Evolutionary conservation across 1,140 invertebrate genomes (phyloP), one percentile per base, ranked within the genome.

Genomic region (Formica exsecta): DNA sequence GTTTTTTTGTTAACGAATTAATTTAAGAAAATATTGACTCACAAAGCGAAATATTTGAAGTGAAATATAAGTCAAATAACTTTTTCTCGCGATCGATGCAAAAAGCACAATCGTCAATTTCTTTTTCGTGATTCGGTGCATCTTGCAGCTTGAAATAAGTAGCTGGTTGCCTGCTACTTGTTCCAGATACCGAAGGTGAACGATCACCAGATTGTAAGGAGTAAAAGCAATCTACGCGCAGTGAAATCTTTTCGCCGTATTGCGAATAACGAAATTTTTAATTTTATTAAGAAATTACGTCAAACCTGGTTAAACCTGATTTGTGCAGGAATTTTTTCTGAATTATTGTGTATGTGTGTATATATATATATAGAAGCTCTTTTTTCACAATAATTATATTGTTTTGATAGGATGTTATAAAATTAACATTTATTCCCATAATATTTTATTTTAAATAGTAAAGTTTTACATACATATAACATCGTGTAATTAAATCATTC

Each of bases 111-210:
- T 29, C 25, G 38, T 8, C 57, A 8, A 77, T 66, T 29, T 74
- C 29, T 64, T 32, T 6, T 80, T 68, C 32, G 64, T 44, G 3
- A 57, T 80, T 32, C 29, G 4, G 29, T 79, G n/a, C 36, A 77
- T 51, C 41, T 68, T 32, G 41, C 75, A 68, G 11, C 22, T 68
- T 54, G 64, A 54, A 80, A 68, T 68, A 79, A 79, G 13, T 79
- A 16, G 22, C 36, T 59, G n/a, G 2, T 8, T 38, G 8, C 3
- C 16, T 74, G 36, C 16, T 76, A n/a, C 19, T 29, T 29, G 38
- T 65, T 77, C 41, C 7, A 77, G 59, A 77, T 77, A 65, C 44
- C 19, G 3, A 61, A 76, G 61, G 41, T 77, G 75, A 77, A 65
- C 44, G 75, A 64, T 77, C 38, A 76, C 8, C 7, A 76, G 36